These are phyloP conservation scores for Unio delphinus DNA, from an alignment of 2,888 invertebrate genomes.

Conservation along the genomic window DNA sequence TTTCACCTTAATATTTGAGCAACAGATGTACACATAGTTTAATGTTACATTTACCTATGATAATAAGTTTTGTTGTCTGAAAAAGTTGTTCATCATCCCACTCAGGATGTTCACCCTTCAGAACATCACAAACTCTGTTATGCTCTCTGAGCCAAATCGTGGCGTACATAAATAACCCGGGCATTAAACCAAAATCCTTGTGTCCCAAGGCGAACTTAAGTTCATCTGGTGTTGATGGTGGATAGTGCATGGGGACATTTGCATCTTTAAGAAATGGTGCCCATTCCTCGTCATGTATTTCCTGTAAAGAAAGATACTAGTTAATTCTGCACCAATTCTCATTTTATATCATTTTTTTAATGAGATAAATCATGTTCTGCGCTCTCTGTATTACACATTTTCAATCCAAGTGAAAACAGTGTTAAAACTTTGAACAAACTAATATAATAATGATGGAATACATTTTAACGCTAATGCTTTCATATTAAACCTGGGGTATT, in stretches of 20 bases:
- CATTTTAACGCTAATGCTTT: too few relatives aligned
- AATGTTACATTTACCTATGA: conserved; percentile 52
- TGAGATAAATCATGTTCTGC: too few relatives aligned
- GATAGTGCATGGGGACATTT: conserved; percentile 66
- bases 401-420: too few relatives aligned
- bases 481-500: too few relatives aligned
- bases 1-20: too few relatives aligned
- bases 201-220: conserved; percentile 70
- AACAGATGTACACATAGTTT: too few relatives aligned
- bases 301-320: conserved; percentile 22
- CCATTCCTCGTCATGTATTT: conserved; percentile 69
- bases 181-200: conserved; percentile 69
- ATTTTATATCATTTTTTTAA: too few relatives aligned
- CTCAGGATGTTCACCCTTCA: conserved; percentile 67
- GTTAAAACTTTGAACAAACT: too few relatives aligned
- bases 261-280: conserved; percentile 67
- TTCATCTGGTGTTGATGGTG: conserved; percentile 53
- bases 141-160: conserved; percentile 72
- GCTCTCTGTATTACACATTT: too few relatives aligned
- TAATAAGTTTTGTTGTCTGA: conserved; percentile 70
- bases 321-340: too few relatives aligned
- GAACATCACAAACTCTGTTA: conserved; percentile 71
- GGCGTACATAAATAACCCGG: conserved; percentile 68
- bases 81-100: conserved; percentile 72
- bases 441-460: too few relatives aligned